Evolutionary conservation across 2,888 invertebrate genomes (phyloP), one percentile per base, ranked within the genome.

Genomic region (Sericinus montela): DNA sequence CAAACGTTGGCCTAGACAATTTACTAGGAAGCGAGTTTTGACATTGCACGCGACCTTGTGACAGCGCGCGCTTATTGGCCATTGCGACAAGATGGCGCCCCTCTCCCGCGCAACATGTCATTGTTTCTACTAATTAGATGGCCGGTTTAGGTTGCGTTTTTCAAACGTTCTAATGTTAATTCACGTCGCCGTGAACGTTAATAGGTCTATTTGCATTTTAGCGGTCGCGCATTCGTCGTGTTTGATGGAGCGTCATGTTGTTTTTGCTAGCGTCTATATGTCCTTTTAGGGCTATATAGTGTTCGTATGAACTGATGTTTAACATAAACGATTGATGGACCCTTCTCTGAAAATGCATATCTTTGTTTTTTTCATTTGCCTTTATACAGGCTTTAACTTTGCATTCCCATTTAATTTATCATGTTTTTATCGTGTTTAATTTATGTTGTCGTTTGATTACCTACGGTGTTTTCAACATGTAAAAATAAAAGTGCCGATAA

Each of bases 21-120:
- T 75, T 65, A 77, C 79, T 78, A 84, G 86, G 86, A 86, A 87
- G 85, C 75, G 65, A 74, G 69, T 80, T 87, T 85, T 86, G 86
- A 87, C 87, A 87, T 87, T 86, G 87, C 73, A 67, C 61, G 51
- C 73, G 79, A 84, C 87, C 87, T 88, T 86, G 84, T 61, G 62
- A 56, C 55, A 59, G 57, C 53, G 57, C 56, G 58, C 59, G 52
- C 62, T 63, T 70, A 88, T 87, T 87, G 87, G 87, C 63, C 76
- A 65, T 64, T 68, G 61, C 52, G 57, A 40, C 76, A 84, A 80
- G 55, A 88, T 88, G 87, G 87, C 86, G 66, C 58, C 55, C 60
- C 29, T 65, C 76, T 75, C 72, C 60, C 62, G 72, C 81, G 78
- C 80, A 55, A 45, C 52, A 63, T 71, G 69, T 75, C 80, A 81